Evolutionary conservation across 2,888 invertebrate genomes (phyloP), one percentile per base, ranked within the genome.

Genomic region (Cephus sareptanus): DNA sequence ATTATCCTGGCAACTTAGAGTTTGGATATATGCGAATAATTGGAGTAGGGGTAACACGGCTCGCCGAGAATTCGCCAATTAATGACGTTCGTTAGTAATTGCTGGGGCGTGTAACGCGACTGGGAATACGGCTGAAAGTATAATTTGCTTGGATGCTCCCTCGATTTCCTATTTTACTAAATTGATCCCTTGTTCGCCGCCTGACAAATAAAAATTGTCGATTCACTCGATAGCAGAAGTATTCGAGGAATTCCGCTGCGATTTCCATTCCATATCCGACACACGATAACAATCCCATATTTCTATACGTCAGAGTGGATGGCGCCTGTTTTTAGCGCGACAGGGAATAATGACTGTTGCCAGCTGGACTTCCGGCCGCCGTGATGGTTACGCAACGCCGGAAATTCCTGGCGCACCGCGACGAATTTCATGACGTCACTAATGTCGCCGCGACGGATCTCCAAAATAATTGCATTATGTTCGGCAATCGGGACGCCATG

Each of bases 401-500:
- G 82, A 81, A 82, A 84, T 85, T 80, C 79, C 75, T 34, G 80
- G 80, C 68, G n/a, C 79, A 77, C 74, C 79, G 13, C 79, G 78
- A 80, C 80, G 79, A 81, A 83, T 82, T 83, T 85, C 79, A 76
- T 75, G 76, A 76, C 79, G 77, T 78, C 78, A 76, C 81, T 79
- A 81, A 82, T 81, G 79, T 75, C 73, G 79, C 76, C 75, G 76
- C 73, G 73, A 77, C 81, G 79, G 76, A 81, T 78, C 76, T 81
- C 81, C 81, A 85, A 86, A 86, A 85, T 86, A 86, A 86, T 85
- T 82, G 75, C 76, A 85, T 84, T 82, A 85, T 78, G 80, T 23
- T 9, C 56, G 56, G 1, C 23, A 23, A 56, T 56, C 56, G 9
- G 56, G 56, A 9, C 6, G 23, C 9, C 56, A 23, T 56, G 56